These are phyloP conservation scores for Megalurothrips usitatus DNA, from an alignment of 2,888 invertebrate species.

Conservation along the genomic window DNA sequence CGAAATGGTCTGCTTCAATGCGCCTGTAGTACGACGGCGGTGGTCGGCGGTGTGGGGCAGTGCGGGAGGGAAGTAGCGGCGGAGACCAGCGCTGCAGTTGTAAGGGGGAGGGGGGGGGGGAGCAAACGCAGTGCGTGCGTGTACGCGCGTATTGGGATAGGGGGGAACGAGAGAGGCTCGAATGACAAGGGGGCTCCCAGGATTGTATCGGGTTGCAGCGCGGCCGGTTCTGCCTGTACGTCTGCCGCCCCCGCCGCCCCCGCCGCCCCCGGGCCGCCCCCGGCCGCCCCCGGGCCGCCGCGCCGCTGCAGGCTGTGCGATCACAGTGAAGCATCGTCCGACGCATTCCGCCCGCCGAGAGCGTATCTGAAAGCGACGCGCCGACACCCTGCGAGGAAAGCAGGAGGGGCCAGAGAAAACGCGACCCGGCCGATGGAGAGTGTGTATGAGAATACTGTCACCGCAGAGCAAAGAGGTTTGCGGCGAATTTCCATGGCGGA, in stretches of 20 bases:
- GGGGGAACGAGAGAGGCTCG: neutral
- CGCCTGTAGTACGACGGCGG: too few relatives aligned
- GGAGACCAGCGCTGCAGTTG: neutral
- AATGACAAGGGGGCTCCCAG: conserved; percentile 6
- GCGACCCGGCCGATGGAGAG: too few relatives aligned
- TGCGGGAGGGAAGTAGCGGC: too few relatives aligned
- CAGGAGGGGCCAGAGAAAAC: too few relatives aligned
- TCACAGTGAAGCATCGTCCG: neutral
- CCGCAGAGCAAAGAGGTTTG: too few relatives aligned
- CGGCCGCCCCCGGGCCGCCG: neutral
- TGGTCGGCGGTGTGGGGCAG: too few relatives aligned
- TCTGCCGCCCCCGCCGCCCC: neutral
- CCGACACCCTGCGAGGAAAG: too few relatives aligned
- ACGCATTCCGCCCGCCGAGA: neutral
- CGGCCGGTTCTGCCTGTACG: neutral
- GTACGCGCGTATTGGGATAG: neutral
- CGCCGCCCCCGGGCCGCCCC: neutral
- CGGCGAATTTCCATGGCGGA: too few relatives aligned
- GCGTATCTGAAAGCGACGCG: neutral
- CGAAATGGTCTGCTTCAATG: too few relatives aligned
- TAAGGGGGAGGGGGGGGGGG: neutral
- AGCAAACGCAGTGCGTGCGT: neutral
- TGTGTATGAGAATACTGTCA: too few relatives aligned
- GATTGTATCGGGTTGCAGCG: conserved; percentile 11
- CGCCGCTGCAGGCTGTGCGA: neutral